Evolutionary conservation across 2,797 vertebrate species (phyloP), one percentile per base, ranked within the genome.

Genomic region (Gambelia wislizenii): DNA sequence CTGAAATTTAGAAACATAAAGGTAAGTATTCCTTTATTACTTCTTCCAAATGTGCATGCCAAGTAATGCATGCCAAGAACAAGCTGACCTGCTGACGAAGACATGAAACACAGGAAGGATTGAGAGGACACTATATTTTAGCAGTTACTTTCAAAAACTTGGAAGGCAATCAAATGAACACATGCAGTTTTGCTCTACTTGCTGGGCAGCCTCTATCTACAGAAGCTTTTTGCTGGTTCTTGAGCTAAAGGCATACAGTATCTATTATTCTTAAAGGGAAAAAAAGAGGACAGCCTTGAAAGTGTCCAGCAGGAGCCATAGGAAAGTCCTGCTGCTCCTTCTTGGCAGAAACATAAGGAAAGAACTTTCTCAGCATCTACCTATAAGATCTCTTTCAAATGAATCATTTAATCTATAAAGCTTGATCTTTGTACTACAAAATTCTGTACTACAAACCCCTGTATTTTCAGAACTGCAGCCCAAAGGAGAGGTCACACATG

Each of bases 41-140:
- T 14, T 54, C 12, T 54, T 54, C 16, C 12, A 54, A 54, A 54
- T 16, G 52, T 54, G 52, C 52, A n/a, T n/a, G n/a, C n/a, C n/a
- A n/a, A 54, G 52, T 54, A 54, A 54, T 54, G 47, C 12, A 27
- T 20, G 25, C 56, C 97, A 98, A 80, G 25, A 79, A 79, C 47
- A 80, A 80, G 54, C 54, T 80, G 56, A 80, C 52, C 78, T 80
- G 78, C 78, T 80, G 52, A 36, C 30, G 56, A 80, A 36, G 18
- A n/a, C 18, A 80, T 80, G 49, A 80, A 44, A 79, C 20, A 79
- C 77, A 79, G 1, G n/a, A 79, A 56, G 49, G 49, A n/a, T 54
- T 16, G 47, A 79, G 49, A 79, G 49, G 77, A 18, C 77, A 56
- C 33, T 56, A 9, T 49, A 27, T 49, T 87, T 49, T 44, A 72